Base-by-base conservation (phyloP, 2,888 invertebrate species). In the Mythimna impura region DNA sequence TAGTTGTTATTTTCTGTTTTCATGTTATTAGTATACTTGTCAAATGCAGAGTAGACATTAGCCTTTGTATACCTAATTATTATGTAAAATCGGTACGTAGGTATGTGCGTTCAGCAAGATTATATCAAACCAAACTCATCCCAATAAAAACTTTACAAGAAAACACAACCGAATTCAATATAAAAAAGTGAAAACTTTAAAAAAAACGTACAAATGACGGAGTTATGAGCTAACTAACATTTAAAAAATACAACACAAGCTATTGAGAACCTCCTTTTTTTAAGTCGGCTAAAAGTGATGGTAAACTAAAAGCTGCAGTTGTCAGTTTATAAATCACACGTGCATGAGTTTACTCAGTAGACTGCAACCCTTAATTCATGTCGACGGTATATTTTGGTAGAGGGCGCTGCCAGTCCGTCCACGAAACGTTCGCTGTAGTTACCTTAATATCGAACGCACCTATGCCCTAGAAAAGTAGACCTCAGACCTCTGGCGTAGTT, bases 401-500 rank as follows among this genome's bases (percentile, higher is more conserved):
- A 63, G 20, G 9, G 7, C 34, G n/a, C 43, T 43, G 25, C 17
- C 64, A 5, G 17, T 54, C 30, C 20, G 43, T 47, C 30, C n/a
- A 63, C 30, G 4, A 22, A 61, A 52, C 61, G 20, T 30, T 20
- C 2, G 17, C 52, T 66, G 30, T 66, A 52, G 40, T 64, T 12
- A 3, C 3, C 40, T 43, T 17, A 20, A 17, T 47, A 47, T 17
- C 47, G 17, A 47, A 20, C 12, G 3, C 3, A 22, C 9, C 4
- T 6, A 30, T 22, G 25, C 5, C 20, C 12, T 20, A 47, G 4
- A 66, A 71, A 58, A 58, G 40, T 73, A 73, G 10, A 40, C 64
- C 22, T n/a, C 20, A 34, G 47, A 47, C 47, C 17, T 47, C 9
- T 10, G 50, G n/a, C 7, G 14, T 64, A 36, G 4, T 65, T 25